Conservation (phyloP, 2,113 vertebrate genomes). For the Athene cunicularia region DNA sequence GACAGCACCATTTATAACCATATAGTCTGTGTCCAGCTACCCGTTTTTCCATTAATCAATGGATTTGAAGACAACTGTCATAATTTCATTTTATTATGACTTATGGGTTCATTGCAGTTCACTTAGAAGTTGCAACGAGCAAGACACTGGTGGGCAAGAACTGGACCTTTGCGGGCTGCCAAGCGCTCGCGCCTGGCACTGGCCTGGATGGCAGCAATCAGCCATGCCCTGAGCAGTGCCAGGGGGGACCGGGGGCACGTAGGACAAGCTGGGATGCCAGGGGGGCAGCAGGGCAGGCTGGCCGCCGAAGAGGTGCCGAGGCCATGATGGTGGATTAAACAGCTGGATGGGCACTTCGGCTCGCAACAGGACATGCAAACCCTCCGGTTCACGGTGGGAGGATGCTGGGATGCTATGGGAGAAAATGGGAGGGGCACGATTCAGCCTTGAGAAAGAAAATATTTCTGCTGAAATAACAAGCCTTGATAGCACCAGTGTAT, state of each 20-base stretch:
- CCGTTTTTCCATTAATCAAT: constrained; percentile 81
- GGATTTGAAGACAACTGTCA: constrained; percentile 76
- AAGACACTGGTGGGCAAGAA: background rate
- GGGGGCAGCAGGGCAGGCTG: background rate
- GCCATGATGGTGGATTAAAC: background rate
- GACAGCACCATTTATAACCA: constrained; percentile 83
- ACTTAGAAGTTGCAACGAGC: constrained; percentile 32
- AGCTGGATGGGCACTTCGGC: background rate
- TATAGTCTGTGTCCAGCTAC: constrained; percentile 79
- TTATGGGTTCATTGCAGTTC: constrained; percentile 73
- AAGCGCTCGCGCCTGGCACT: rapidly evolving
- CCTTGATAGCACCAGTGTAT: background rate
- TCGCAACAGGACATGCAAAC: background rate
- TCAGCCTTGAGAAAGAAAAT: background rate
- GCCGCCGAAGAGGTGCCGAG: background rate
- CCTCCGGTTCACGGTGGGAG: rapidly evolving
- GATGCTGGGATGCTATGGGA: background rate
- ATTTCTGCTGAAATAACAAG: background rate
- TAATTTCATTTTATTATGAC: constrained; percentile 76
- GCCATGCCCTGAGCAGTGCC: background rate
- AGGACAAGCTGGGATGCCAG: background rate
- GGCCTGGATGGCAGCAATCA: background rate
- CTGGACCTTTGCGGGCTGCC: background rate
- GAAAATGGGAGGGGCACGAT: background rate
- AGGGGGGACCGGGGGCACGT: rapidly evolving